Evolutionary conservation across 2,113 vertebrate genomes (phyloP), one percentile per base, ranked within the genome.

Genomic region (Tilapia sparmanii): DNA sequence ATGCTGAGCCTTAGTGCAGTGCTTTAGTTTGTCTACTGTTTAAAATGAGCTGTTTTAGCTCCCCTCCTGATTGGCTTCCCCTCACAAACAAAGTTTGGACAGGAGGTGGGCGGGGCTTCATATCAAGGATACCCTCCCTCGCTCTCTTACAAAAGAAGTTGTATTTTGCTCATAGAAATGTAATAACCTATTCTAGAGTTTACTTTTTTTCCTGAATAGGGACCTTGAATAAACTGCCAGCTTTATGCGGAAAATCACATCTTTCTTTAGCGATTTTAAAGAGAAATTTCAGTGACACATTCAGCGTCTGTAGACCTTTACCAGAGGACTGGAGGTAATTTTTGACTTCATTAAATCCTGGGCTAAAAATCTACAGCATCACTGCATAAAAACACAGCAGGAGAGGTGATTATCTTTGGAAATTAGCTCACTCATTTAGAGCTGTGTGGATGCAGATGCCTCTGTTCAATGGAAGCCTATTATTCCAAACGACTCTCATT

Each of bases 371-470:
- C 89, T 93, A 92, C 92, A 93, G 91, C 90, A 93, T 94, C 90
- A 90, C 90, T 63, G 90, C 89, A 94, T 93, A 95, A 94, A 95
- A 95, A 91, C 93, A 86, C 94, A 93, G 92, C 94, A 86, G 94
- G 92, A 90, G 94, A 91, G 93, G 93, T 94, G 95, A 96, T 94
- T 96, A 96, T 96, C 96, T 96, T 90, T 88, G 93, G 95, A 95
- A 97, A 96, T 97, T 96, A 93, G 95, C 93, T 93, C 95, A 95
- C 96, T 97, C 94, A 95, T 97, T 97, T 97, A 9, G 92, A 94
- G 96, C 96, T 89, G 76, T 96, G 95, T 95, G 96, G 95, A 96
- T 97, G 97, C 97, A 96, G 94, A 97, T 96, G 94, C 93, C 94
- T 97, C 94, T 87, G 87, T 95, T 96, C 95, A 95, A 93, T 93